Percentiles rank a stretch among this genome's conserved stretches.
These are phyloP conservation scores for Hipposideros larvatus DNA, from an alignment of 2,797 vertebrate species.

Conservation along the genomic window DNA sequence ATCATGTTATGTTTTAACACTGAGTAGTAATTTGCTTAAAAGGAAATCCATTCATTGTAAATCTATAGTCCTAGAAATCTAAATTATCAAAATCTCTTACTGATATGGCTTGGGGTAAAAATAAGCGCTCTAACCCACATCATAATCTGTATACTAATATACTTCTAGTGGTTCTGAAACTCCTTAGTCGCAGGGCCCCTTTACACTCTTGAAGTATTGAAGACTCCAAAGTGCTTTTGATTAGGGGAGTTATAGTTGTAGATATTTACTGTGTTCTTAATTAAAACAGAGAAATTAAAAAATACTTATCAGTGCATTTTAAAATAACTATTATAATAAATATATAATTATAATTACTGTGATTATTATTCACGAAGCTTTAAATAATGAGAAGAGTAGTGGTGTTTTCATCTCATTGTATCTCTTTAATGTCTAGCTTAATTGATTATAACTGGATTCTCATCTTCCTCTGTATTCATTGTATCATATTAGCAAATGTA, in stretches of 20 bases:
- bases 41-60: constrained; percentile 3
- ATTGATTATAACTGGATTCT: neutral
- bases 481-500: neutral
- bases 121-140: neutral
- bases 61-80: neutral
- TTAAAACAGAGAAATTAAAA: constrained; percentile 12
- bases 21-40: neutral
- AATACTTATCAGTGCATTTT: neutral
- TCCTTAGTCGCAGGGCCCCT: neutral
- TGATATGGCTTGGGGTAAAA: neutral
- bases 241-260: neutral
- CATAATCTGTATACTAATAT: neutral
- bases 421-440: neutral
- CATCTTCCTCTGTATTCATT: neutral
- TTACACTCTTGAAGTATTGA: neutral
- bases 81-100: neutral
- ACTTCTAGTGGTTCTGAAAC: neutral
- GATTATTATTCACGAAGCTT: constrained; percentile 19
- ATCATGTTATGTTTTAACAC: neutral
- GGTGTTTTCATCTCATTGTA: neutral
- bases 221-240: neutral
- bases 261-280: constrained; percentile 14
- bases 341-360: neutral
- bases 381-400: neutral
- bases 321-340: neutral